Evolutionary conservation across 2,113 vertebrate species (phyloP), one percentile per base, ranked within the genome.

Genomic region (Dasyprocta punctata): DNA sequence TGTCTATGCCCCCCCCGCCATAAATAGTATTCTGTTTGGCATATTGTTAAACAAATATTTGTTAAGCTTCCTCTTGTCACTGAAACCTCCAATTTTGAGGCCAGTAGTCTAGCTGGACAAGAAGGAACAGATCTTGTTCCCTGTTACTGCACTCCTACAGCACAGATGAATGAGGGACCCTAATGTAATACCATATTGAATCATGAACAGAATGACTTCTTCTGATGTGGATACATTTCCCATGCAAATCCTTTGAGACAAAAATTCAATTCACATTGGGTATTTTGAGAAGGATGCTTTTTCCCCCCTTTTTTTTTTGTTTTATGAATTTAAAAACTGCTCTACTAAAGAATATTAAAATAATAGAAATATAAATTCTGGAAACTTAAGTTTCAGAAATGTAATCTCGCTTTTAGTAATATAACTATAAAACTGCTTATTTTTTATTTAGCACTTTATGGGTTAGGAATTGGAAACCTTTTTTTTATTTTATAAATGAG

Each of bases 31-130:
- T 93, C 60, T 89, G 13, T 77, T 96, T 92, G 52, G 36, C n/a
- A 81, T 84, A 60, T 86, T 90, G 93, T 28, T 92, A 92, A 95
- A 80, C 9, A 92, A 91, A 96, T 89, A 65, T 78, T 95, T 95
- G 82, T 60, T 91, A 71, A 95, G 22, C 11, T 92, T 88, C 52
- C 28, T 65, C 36, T 94, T 52, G 95, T 93, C 52, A 96, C 65
- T 71, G 83, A 96, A 97, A 95, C 30, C 75, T 80, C 56, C 38
- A 54, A 67, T 36, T 73, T 38, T 84, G 67, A 97, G 69, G 67
- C 69, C 26, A 92, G 7, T n/a, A 92, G 20, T 26, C 30, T 75
- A 56, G 47, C 11, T 84, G 44, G 44, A 41, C 56, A 83, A 82
- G 71, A 93, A 92, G 63, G 95, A 90, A 77, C 54, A 86, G 56